Evolutionary conservation across 2,113 vertebrate species (phyloP).

Genomic region (Grantiella picta): DNA sequence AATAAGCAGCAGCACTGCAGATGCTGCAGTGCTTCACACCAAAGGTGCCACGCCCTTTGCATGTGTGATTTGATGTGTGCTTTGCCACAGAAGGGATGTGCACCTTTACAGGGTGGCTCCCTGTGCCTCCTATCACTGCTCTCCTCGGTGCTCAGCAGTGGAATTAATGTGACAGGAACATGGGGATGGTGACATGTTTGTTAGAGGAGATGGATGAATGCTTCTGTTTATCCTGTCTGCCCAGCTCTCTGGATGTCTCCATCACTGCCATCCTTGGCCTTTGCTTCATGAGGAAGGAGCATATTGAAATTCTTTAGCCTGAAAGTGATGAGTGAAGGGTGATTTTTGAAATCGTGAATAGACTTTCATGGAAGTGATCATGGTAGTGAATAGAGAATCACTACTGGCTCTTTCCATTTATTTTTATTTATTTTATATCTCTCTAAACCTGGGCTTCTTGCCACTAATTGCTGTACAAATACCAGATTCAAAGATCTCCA

Average conservation of each 20-base stretch:
- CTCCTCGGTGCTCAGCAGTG: background rate
- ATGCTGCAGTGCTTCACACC: background rate
- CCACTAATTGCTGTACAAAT: background rate
- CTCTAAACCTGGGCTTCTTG: background rate
- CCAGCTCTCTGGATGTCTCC: background rate
- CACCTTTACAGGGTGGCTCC: accelerated
- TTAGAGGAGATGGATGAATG: background rate
- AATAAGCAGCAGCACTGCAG: background rate
- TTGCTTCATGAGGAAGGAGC: background rate
- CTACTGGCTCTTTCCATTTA: background rate
- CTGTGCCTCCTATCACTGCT: background rate
- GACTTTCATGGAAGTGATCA: accelerated
- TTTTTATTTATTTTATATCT: background rate
- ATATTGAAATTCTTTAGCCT: background rate
- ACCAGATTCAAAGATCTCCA: background rate
- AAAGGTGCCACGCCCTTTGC: accelerated
- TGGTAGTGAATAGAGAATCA: background rate
- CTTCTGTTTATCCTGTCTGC: background rate
- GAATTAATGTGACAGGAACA: background rate
- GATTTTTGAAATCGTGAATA: background rate
- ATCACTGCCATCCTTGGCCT: background rate
- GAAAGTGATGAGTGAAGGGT: background rate
- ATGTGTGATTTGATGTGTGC: accelerated
- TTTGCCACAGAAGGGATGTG: background rate
- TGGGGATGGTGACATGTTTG: background rate